Conservation (phyloP, 2,113 vertebrate genomes). For the Scopus umbretta region DNA sequence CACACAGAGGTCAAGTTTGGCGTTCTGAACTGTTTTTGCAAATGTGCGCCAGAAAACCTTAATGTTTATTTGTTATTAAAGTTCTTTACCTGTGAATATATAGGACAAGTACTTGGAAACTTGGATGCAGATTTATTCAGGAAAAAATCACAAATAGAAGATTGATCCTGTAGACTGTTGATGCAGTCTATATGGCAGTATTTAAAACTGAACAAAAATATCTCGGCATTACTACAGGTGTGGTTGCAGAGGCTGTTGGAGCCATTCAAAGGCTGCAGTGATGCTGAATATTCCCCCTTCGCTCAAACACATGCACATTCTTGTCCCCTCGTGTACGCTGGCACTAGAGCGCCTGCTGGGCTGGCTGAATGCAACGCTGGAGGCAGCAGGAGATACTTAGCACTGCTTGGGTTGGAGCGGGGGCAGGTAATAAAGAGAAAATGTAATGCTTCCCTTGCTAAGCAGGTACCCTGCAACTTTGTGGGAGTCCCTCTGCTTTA, state of each 20-base stretch:
- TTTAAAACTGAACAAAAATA: not conserved
- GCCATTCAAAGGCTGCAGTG: not conserved
- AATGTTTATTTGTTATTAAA: not conserved
- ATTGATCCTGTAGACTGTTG: not conserved
- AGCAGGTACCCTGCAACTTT: not conserved
- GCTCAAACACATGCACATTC: too few relatives aligned
- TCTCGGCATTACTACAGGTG: not conserved
- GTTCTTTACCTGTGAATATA: not conserved
- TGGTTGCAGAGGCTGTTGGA: not conserved
- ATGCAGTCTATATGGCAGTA: not conserved
- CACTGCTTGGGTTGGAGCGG: fast-evolving
- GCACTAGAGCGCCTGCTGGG: fast-evolving
- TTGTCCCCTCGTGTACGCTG: not conserved
- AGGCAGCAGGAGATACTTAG: not conserved
- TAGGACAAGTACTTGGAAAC: not conserved
- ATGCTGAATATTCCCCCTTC: not conserved
- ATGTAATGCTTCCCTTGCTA: not conserved
- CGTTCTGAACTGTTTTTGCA: not conserved
- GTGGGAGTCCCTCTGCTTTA: not conserved
- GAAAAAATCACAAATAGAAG: not conserved
- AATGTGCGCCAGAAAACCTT: not conserved
- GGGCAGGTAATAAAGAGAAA: not conserved
- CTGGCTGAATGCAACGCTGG: not conserved
- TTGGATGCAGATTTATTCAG: not conserved
- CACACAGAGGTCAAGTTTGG: not conserved